Evolutionary conservation across 2,113 vertebrate species (phyloP).

Genomic region (Rattus norvegicus): DNA sequence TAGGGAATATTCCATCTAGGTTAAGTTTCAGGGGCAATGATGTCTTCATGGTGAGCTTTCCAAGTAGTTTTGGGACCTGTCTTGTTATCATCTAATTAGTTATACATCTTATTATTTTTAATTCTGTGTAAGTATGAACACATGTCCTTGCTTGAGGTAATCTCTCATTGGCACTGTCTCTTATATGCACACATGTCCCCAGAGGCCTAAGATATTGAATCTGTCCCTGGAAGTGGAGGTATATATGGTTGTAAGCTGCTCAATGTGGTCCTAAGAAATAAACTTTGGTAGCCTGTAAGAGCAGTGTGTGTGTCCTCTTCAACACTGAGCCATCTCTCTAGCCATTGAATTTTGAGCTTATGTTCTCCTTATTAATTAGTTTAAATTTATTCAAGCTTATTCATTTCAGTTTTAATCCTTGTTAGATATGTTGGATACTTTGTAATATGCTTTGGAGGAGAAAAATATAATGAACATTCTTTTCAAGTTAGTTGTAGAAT

Average conservation of each 20-base stretch:
- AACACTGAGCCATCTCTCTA: not conserved
- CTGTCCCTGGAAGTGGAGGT: not conserved
- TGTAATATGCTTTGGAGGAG: not conserved
- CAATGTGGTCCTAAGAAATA: not conserved
- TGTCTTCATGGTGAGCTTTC: not conserved
- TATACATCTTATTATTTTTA: not conserved
- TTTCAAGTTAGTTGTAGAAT: not conserved
- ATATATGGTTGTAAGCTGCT: not conserved
- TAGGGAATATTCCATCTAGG: not conserved
- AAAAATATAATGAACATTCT: not conserved
- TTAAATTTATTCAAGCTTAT: slow-evolving; percentile 3
- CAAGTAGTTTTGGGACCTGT: not conserved
- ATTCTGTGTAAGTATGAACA: not conserved
- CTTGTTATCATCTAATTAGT: not conserved
- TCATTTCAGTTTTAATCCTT: not conserved
- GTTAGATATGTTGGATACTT: not conserved
- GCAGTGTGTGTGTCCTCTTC: not conserved
- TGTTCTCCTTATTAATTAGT: slow-evolving; percentile 23
- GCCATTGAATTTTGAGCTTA: not conserved
- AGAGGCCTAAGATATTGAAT: not conserved
- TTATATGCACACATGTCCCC: not conserved
- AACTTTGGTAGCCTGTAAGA: not conserved
- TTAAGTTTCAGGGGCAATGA: no score
- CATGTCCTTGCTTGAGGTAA: not conserved
- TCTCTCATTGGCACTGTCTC: no score